Evolutionary conservation across 2,797 vertebrate genomes (phyloP).

Genomic region (Toxotes lorentzi): DNA sequence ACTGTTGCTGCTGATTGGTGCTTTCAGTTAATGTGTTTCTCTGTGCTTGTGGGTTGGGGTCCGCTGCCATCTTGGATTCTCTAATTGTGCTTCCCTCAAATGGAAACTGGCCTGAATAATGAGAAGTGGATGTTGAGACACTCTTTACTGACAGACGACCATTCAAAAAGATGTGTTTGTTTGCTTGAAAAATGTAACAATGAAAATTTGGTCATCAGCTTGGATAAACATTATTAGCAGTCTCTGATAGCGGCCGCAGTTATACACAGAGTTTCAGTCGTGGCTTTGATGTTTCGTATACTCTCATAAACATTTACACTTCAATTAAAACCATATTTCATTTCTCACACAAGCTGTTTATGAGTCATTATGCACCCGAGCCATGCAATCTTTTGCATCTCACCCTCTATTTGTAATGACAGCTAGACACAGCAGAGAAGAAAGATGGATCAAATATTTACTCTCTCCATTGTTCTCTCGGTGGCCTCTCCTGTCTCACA

Average conservation of each 20-base stretch:
- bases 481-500: constrained; percentile 70
- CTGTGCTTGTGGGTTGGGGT: constrained; percentile 18
- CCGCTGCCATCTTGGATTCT: constrained; percentile 50
- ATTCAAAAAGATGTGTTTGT: constrained; percentile 70
- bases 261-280: constrained; percentile 56
- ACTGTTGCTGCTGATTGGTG: constrained; percentile 14
- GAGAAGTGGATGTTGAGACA: constrained; percentile 68
- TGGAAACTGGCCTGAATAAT: constrained; percentile 60
- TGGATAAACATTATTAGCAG: constrained; percentile 75
- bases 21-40: constrained; percentile 21
- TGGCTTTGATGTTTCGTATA: constrained; percentile 72
- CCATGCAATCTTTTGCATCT: constrained; percentile 64
- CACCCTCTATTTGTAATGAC: constrained; percentile 77
- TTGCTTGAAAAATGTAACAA: constrained; percentile 65
- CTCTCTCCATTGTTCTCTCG: constrained; percentile 79
- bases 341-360: constrained; percentile 73
- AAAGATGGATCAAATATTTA: constrained; percentile 86
- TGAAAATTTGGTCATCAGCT: constrained; percentile 68
- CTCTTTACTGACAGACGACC: constrained; percentile 59
- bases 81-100: constrained; percentile 6
- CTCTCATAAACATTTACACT: constrained; percentile 79
- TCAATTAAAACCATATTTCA: constrained; percentile 84
- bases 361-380: constrained; percentile 54
- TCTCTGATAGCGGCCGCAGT: constrained; percentile 67
- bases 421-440: constrained; percentile 79